Percentiles rank a stretch among this genome's conserved stretches.
Conservation (phyloP, 1,140 invertebrate genomes). For the Artemia franciscana region DNA sequence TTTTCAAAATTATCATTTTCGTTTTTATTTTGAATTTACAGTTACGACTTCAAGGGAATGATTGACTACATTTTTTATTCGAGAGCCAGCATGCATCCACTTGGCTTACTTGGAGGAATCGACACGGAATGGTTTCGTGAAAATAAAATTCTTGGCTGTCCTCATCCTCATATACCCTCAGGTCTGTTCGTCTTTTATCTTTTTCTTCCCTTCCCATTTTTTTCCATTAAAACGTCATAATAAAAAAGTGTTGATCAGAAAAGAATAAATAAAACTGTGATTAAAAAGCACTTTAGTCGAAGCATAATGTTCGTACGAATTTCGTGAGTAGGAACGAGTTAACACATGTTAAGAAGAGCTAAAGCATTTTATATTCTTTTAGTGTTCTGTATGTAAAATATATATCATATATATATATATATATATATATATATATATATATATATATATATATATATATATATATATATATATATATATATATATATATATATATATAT, state of each 20-base stretch:
- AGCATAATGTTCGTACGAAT: too few relatives aligned
- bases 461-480: too few relatives aligned
- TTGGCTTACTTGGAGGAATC: conserved; percentile 76
- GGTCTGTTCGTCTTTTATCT: conserved; percentile 24
- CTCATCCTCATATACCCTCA: conserved; percentile 92
- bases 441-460: too few relatives aligned
- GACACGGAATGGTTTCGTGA: conserved; percentile 82
- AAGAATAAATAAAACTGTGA: neutral
- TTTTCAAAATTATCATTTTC: too few relatives aligned
- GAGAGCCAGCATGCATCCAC: conserved; percentile 73
- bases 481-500: too few relatives aligned
- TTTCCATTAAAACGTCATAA: neutral
- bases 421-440: too few relatives aligned
- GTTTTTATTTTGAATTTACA: too few relatives aligned
- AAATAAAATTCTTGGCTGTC: conserved; percentile 89
- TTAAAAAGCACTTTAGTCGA: neutral
- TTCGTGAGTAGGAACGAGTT: too few relatives aligned
- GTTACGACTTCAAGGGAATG: conserved; percentile 96
- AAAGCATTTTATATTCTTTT: neutral
- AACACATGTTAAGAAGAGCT: neutral
- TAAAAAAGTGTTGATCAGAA: neutral
- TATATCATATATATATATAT: too few relatives aligned
- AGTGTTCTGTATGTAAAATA: too few relatives aligned
- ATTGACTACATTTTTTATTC: conserved; percentile 99
- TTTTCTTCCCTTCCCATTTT: too few relatives aligned